A percentile compares a stretch with the other conserved stretches of the same genome.
Conservation (phyloP, 2,113 vertebrate species). For the Pampusana beccarii region DNA sequence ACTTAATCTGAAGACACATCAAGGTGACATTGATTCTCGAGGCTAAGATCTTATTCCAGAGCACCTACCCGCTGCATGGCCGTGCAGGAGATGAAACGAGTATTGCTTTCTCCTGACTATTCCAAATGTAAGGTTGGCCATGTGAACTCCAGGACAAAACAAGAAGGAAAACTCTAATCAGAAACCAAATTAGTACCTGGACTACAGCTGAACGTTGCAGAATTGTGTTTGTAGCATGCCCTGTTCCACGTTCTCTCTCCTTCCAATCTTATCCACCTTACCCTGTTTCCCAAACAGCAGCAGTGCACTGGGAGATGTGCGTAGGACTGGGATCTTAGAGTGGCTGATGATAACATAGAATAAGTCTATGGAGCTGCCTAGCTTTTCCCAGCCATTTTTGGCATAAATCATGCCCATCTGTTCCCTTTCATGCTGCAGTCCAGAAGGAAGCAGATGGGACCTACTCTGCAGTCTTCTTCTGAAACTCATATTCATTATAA, state of each 20-base stretch:
- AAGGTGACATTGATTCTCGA: background rate
- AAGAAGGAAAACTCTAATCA: background rate
- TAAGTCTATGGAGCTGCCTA: background rate
- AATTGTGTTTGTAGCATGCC: background rate
- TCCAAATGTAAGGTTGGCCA: background rate
- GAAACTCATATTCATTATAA: conserved; percentile 63
- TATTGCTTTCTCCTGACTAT: background rate
- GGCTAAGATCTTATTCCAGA: background rate
- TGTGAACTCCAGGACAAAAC: background rate
- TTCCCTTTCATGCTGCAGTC: conserved; percentile 41
- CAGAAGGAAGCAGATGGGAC: conserved; percentile 64
- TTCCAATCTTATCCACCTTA: background rate
- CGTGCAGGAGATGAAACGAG: background rate
- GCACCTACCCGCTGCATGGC: background rate
- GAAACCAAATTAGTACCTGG: background rate
- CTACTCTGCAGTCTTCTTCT: conserved; percentile 35
- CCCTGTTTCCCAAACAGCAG: background rate
- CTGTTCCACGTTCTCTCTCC: background rate
- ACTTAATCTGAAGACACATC: background rate
- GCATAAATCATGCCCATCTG: conserved; percentile 59
- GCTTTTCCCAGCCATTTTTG: conserved; percentile 16
- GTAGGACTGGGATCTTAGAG: background rate
- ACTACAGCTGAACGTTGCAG: background rate
- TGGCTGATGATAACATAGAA: background rate
- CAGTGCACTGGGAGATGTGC: background rate